These are phyloP conservation scores for Nyctibius grandis DNA, from an alignment of 2,797 vertebrate species.

Conservation along the genomic window DNA sequence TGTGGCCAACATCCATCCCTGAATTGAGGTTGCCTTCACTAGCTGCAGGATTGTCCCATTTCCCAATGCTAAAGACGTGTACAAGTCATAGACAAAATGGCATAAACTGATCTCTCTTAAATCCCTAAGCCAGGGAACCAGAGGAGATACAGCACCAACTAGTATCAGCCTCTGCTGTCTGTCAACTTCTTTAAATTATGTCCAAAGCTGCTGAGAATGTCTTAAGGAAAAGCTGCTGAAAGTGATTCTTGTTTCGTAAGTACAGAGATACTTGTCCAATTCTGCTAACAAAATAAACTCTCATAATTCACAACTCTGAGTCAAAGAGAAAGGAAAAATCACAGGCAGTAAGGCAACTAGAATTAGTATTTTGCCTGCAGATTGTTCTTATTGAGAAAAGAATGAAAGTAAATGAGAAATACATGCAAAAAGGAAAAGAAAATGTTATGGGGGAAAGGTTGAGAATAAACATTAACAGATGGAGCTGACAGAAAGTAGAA, in stretches of 20 bases:
- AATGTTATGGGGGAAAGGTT: background rate
- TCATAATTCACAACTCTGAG: background rate
- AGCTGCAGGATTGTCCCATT: background rate
- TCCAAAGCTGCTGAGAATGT: background rate
- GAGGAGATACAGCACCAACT: background rate
- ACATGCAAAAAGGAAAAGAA: background rate
- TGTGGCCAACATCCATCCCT: background rate
- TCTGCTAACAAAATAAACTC: background rate
- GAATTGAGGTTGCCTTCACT: background rate
- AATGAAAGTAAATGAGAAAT: background rate
- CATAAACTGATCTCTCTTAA: background rate
- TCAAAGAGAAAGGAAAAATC: background rate
- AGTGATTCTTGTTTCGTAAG: background rate
- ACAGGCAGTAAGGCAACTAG: background rate
- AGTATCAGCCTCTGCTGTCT: background rate
- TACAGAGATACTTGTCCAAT: background rate
- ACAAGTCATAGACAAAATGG: background rate
- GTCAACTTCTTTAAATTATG: background rate
- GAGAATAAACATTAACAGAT: background rate
- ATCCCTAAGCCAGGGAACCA: background rate
- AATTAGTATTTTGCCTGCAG: background rate
- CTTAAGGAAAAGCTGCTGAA: background rate
- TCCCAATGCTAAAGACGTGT: background rate
- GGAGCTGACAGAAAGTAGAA: background rate
- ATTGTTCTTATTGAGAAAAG: background rate